Evolutionary conservation across 2,113 vertebrate genomes (phyloP).

Genomic region (Epinephelus cyanopodus): DNA sequence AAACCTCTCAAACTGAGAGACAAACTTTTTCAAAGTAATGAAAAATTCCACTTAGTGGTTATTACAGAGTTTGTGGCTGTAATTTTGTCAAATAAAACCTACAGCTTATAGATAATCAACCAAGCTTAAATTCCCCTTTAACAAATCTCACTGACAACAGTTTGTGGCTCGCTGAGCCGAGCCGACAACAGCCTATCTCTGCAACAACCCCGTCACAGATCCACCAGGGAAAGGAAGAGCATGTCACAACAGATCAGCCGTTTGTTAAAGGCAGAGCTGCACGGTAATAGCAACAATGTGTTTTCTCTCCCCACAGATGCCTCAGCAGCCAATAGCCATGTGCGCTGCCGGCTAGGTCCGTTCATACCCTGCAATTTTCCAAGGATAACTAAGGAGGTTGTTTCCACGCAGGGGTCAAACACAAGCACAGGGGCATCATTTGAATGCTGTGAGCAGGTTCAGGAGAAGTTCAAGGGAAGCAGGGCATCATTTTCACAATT

Average conservation of each 20-base stretch:
- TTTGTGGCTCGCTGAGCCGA: conserved; percentile 2
- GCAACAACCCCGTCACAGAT: conserved; percentile 38
- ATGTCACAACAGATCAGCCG: conserved; percentile 71
- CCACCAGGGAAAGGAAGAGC: conserved; percentile 50
- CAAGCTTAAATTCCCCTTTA: conserved; percentile 23
- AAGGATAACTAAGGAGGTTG: conserved; percentile 40
- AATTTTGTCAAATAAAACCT: conserved; percentile 27
- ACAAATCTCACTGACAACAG: conserved; percentile 44
- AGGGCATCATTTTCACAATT: conserved; percentile 67
- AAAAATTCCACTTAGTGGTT: background rate
- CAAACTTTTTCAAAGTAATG: no score
- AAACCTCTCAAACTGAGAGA: background rate
- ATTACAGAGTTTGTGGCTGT: background rate
- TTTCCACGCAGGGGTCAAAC: conserved; percentile 65
- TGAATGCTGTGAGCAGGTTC: conserved; percentile 61
- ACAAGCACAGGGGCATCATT: conserved; percentile 52
- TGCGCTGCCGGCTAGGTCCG: conserved; percentile 26
- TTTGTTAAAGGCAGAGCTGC: conserved; percentile 64
- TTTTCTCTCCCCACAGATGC: conserved; percentile 45
- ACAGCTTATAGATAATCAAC: conserved; percentile 35
- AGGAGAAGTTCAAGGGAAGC: conserved; percentile 73
- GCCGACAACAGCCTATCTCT: conserved; percentile 16
- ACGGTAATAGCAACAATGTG: conserved; percentile 67
- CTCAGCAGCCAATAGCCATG: conserved; percentile 39
- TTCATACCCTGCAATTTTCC: conserved; percentile 68